Evolutionary conservation across 2,113 vertebrate species (phyloP).

Genomic region (Dromiciops gliroides): DNA sequence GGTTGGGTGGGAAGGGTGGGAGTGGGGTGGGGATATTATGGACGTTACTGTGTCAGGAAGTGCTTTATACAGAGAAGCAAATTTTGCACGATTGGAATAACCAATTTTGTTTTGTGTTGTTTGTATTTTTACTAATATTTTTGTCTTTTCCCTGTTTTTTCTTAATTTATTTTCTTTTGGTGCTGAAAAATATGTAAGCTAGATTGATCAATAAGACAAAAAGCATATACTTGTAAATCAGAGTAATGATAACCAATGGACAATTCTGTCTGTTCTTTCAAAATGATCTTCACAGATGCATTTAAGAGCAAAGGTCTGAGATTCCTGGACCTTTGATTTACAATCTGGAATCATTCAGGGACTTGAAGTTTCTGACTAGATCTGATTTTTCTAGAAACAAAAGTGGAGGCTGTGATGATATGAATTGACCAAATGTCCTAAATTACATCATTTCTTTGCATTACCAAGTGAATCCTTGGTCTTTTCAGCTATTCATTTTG

Average conservation of each 20-base stretch:
- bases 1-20: slow-evolving; percentile 10
- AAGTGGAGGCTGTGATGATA: slow-evolving; percentile 61
- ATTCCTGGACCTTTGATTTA: slow-evolving; percentile 68
- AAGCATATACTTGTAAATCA: slow-evolving; percentile 76
- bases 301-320: slow-evolving; percentile 70
- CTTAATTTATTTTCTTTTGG: slow-evolving; percentile 80
- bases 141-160: slow-evolving; percentile 43
- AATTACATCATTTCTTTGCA: slow-evolving; percentile 62
- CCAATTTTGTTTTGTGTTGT: slow-evolving; percentile 89
- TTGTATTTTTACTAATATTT: slow-evolving; percentile 86
- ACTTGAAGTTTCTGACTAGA: slow-evolving; percentile 74
- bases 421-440: slow-evolving; percentile 58
- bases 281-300: slow-evolving; percentile 76
- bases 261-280: slow-evolving; percentile 74
- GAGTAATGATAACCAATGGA: slow-evolving; percentile 77
- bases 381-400: slow-evolving; percentile 72
- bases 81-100: slow-evolving; percentile 95
- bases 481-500: slow-evolving; percentile 65
- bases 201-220: slow-evolving; percentile 79
- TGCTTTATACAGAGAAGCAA: slow-evolving; percentile 94
- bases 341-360: slow-evolving; percentile 68
- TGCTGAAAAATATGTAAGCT: slow-evolving; percentile 86
- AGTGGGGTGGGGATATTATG: slow-evolving; percentile 85
- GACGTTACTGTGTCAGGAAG: slow-evolving; percentile 90
- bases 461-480: slow-evolving; percentile 40